These are phyloP conservation scores for Lycia hirtaria DNA, from an alignment of 2,888 invertebrate genomes.

Conservation along the genomic window DNA sequence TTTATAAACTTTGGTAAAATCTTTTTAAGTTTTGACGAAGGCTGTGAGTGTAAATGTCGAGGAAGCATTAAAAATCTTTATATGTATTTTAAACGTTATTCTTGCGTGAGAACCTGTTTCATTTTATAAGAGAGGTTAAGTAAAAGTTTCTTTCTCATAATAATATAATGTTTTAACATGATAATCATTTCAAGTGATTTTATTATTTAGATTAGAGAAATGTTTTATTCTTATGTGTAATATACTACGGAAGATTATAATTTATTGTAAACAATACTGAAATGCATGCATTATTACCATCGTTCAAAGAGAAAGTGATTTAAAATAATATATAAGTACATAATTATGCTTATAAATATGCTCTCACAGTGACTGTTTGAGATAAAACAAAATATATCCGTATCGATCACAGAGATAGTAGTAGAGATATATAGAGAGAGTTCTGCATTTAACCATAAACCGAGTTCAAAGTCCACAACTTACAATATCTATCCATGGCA, in stretches of 20 bases:
- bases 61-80: conserved; percentile 18
- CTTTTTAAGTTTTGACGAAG: conserved; percentile 45
- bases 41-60: conserved; percentile 58
- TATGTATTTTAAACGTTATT: conserved; percentile 32
- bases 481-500: conserved; percentile 69
- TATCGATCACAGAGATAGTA: conserved; percentile 70
- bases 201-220: too few species aligned
- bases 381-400: conserved; percentile 47
- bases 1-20: conserved; percentile 41
- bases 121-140: too few species aligned
- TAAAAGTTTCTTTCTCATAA: conserved; percentile 15
- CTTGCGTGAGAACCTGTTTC: conserved; percentile 40
- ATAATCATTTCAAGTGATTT: too few species aligned
- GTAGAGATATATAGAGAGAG: conserved; percentile 59
- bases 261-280: too few species aligned
- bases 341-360: conserved; percentile 28
- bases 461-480: conserved; percentile 82
- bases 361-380: conserved; percentile 49
- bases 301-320: too few species aligned
- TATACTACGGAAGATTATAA: too few species aligned
- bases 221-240: too few species aligned
- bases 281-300: too few species aligned
- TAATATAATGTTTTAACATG: too few species aligned
- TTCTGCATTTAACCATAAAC: conserved; percentile 73
- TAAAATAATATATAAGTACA: too few species aligned